These are phyloP conservation scores for Trichomalopsis sarcophagae DNA, from an alignment of 1,140 invertebrate species.

Conservation along the genomic window DNA sequence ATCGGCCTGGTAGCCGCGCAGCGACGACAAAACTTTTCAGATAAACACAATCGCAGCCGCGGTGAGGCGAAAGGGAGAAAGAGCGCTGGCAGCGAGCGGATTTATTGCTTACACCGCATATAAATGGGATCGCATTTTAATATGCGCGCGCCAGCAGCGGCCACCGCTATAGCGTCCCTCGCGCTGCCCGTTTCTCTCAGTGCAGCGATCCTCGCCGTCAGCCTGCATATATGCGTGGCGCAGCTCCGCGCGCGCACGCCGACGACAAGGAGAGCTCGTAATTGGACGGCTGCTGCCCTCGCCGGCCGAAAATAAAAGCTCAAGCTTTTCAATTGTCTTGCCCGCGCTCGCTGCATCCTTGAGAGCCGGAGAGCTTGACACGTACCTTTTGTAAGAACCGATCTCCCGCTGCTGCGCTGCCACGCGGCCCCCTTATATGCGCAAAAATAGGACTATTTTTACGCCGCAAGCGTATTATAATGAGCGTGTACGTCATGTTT, in stretches of 20 bases:
- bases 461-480: background rate
- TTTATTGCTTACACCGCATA: slow-evolving; percentile 33
- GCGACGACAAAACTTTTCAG: slow-evolving; percentile 32
- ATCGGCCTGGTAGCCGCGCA: background rate
- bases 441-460: slow-evolving; percentile 9
- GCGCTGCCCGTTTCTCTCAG: background rate
- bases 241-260: slow-evolving; percentile 31
- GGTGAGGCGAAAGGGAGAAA: background rate
- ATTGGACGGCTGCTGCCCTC: slow-evolving; percentile 52
- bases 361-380: background rate
- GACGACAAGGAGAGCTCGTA: slow-evolving; percentile 51
- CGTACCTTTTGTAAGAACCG: background rate
- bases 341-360: background rate
- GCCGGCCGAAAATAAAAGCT: slow-evolving; percentile 31
- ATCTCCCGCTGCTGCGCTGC: background rate
- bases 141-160: slow-evolving; percentile 4
- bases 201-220: background rate
- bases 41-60: slow-evolving; percentile 3
- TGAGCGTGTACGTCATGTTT: background rate
- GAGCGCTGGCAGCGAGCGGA: slow-evolving; percentile 10
- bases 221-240: slow-evolving; percentile 8
- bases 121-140: slow-evolving; percentile 29
- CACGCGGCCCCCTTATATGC: background rate
- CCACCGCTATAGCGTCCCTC: background rate
- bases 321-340: slow-evolving; percentile 28